These are phyloP conservation scores for Tragulus kanchil DNA, from an alignment of 2,113 vertebrate genomes.

Conservation along the genomic window DNA sequence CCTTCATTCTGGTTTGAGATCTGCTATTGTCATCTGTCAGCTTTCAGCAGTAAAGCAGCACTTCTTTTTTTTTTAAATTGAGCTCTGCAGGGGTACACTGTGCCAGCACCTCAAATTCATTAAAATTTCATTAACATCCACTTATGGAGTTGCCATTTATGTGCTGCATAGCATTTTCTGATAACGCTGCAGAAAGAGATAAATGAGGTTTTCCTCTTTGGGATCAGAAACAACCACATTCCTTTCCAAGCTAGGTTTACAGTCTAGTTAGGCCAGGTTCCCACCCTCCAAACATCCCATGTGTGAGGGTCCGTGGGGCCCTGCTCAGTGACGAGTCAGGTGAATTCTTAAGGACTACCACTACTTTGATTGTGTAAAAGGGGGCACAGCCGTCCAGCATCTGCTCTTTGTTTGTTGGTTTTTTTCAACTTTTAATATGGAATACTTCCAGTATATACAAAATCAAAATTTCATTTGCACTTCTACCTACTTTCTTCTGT, in stretches of 20 bases:
- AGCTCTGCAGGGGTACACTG: conserved; percentile 54
- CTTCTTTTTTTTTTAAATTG: neutral
- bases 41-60: conserved; percentile 1
- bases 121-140: conserved; percentile 78
- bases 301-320: neutral
- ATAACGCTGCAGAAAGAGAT: conserved; percentile 56
- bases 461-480: neutral
- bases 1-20: neutral
- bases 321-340: neutral
- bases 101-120: conserved; percentile 73
- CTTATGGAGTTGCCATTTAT: conserved; percentile 69
- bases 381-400: neutral
- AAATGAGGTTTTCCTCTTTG: conserved; percentile 62
- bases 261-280: neutral
- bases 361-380: neutral
- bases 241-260: neutral
- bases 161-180: conserved; percentile 69
- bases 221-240: conserved; percentile 39
- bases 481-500: neutral
- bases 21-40: conserved; percentile 25
- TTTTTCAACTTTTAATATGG: neutral
- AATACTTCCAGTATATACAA: neutral
- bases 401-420: neutral
- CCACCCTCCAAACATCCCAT: rapidly evolving
- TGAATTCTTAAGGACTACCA: rapidly evolving